Evolutionary conservation across 2,888 invertebrate species (phyloP).

Genomic region (Saturnia pavonia): DNA sequence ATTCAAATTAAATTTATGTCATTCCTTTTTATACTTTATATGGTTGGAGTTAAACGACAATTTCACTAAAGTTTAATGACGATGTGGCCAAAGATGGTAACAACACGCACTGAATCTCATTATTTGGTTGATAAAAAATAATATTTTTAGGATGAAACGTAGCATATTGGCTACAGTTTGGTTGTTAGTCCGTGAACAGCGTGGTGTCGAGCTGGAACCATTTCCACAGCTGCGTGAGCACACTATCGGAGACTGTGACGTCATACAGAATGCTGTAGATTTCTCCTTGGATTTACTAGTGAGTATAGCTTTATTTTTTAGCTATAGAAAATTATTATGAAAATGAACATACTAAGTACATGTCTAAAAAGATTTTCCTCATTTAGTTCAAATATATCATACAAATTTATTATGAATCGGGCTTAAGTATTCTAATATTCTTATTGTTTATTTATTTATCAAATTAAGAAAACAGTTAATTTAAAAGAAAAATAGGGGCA

Average conservation of each 20-base stretch:
- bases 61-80: too few relatives aligned
- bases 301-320: slow-evolving; percentile 32
- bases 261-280: slow-evolving; percentile 87
- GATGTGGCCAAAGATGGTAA: too few relatives aligned
- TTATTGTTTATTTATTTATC: neutral
- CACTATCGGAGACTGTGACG: slow-evolving; percentile 83
- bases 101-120: too few relatives aligned
- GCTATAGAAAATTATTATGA: neutral
- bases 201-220: slow-evolving; percentile 66
- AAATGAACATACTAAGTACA: neutral
- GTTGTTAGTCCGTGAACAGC: slow-evolving; percentile 43
- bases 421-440: neutral
- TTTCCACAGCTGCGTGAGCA: slow-evolving; percentile 85
- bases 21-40: too few relatives aligned
- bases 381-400: neutral
- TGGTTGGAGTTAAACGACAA: too few relatives aligned
- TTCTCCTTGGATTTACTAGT: slow-evolving; percentile 74
- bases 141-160: slow-evolving; percentile 69
- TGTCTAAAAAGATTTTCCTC: neutral
- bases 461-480: neutral
- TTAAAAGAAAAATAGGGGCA: neutral
- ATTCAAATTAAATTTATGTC: too few relatives aligned
- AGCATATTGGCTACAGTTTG: slow-evolving; percentile 87
- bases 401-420: too few relatives aligned
- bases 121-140: neutral